Base-by-base conservation (phyloP, 2,797 vertebrate genomes). In the Clarias fuscus region DNA sequence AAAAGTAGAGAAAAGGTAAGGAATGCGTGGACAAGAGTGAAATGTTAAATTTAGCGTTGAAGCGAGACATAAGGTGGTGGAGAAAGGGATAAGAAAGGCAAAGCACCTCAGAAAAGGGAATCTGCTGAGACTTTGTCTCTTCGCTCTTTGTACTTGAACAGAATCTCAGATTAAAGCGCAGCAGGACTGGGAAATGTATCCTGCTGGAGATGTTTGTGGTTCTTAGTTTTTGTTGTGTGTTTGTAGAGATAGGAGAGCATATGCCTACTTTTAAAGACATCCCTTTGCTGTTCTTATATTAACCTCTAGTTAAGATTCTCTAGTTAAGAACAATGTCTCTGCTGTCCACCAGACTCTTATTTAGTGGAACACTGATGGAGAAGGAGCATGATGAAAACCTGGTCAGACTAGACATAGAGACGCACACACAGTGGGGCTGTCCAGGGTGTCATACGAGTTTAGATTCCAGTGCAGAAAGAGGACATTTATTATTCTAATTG, bases 401-500 rank as follows among this genome's bases (percentile, higher is more conserved):
- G 30, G 72, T 61, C 33, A 78, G 78, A 53, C 58, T 68, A 80
- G 70, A 20, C 30, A 64, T 0, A 83, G 10, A 33, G 11, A 56
- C 65, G 76, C 59, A 72, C n/a, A 67, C n/a, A 81, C 4, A 73
- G 27, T 24, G 22, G 59, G 40, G 10, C 72, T 37, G 70, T 82
- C 59, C 76, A 68, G 75, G 71, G 64, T 83, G 33, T 30, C 61
- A 40, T 33, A 86, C 75, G 37, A 80, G 73, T 85, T 84, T 88
- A 78, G 85, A 84, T 48, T 86, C 5, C n/a, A 83, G 84, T 86
- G 82, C 82, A 81, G 75, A 72, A 73, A 22, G 22, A 77, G 78
- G 30, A 33, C 76, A 62, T 79, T 77, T 61, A 61, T 14, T 5
- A 37, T 24, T 82, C 65, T 78, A 65, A 78, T 61, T 68, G 61